Percentiles rank a stretch among this genome's conserved stretches.
Evolutionary conservation across 2,797 vertebrate species (phyloP).

Genomic region (Hippoglossus hippoglossus): DNA sequence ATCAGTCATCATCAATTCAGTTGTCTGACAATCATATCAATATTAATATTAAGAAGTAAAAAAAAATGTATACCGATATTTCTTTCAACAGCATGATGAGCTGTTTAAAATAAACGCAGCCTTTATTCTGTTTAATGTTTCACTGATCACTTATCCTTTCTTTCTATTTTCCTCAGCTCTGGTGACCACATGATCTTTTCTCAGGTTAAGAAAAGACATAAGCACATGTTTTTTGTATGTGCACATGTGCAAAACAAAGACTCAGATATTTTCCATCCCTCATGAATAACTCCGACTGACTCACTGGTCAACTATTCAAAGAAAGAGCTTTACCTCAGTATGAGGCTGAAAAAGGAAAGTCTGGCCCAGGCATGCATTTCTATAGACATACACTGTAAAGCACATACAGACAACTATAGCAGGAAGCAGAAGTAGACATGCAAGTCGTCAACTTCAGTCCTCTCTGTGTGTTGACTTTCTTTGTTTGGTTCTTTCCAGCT

Average conservation of each 20-base stretch:
- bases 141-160: slow-evolving; percentile 47
- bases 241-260: slow-evolving; percentile 46
- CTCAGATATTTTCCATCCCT: slow-evolving; percentile 27
- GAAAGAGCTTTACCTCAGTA: neutral
- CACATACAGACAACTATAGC: slow-evolving; percentile 21
- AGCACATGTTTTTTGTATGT: slow-evolving; percentile 11
- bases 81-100: neutral
- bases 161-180: slow-evolving; percentile 27
- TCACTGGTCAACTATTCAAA: slow-evolving; percentile 31
- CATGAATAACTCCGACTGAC: slow-evolving; percentile 35
- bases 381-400: slow-evolving; percentile 17
- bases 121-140: slow-evolving; percentile 41
- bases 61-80: neutral
- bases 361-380: slow-evolving; percentile 32
- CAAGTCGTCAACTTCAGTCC: slow-evolving; percentile 40
- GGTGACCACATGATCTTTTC: slow-evolving; percentile 21
- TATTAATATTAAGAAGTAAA: no score
- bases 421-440: slow-evolving; percentile 10
- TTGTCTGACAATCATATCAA: neutral
- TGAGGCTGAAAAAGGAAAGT: slow-evolving; percentile 10
- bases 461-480: slow-evolving; percentile 60
- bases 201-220: slow-evolving; percentile 26
- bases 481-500: slow-evolving; percentile 62
- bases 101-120: slow-evolving; percentile 1
- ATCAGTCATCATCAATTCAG: slow-evolving; percentile 5